A percentile compares a stretch with the other conserved stretches of the same genome.
These are phyloP conservation scores for Gambusia yucatana DNA, from an alignment of 2,797 vertebrate species.

Conservation along the genomic window DNA sequence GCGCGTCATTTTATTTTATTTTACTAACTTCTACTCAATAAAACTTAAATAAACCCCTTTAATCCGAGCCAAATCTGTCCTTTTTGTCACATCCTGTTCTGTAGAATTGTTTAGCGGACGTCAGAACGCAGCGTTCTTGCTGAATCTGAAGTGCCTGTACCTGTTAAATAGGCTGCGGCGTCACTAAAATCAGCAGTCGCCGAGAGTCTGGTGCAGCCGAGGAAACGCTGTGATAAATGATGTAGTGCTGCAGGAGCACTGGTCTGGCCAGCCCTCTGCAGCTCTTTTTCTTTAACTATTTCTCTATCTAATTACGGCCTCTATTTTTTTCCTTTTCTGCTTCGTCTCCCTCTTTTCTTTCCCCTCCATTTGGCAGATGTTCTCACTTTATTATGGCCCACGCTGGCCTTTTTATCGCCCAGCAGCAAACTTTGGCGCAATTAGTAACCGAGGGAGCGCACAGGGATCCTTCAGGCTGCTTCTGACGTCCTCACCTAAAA, in stretches of 20 bases:
- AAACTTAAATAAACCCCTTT: background rate
- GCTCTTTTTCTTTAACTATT: slow-evolving; percentile 25
- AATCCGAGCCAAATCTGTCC: background rate
- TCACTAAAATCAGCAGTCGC: slow-evolving; percentile 19
- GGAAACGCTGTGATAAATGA: slow-evolving; percentile 32
- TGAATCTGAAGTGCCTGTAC: slow-evolving; percentile 17
- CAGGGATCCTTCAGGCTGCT: slow-evolving; percentile 60
- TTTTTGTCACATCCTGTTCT: background rate
- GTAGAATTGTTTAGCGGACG: background rate
- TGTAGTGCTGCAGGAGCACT: slow-evolving; percentile 9
- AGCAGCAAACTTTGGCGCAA: slow-evolving; percentile 60
- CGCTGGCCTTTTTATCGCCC: slow-evolving; percentile 60
- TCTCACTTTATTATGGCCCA: slow-evolving; percentile 61
- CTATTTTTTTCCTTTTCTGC: slow-evolving; percentile 25
- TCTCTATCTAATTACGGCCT: slow-evolving; percentile 50
- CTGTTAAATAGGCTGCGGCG: slow-evolving; percentile 21
- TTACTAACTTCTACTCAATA: background rate
- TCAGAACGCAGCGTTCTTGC: slow-evolving; percentile 9
- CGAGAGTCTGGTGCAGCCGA: slow-evolving; percentile 23
- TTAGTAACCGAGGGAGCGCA: slow-evolving; percentile 63
- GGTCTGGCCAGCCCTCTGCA: background rate
- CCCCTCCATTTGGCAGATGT: slow-evolving; percentile 52
- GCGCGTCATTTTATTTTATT: background rate
- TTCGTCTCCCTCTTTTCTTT: slow-evolving; percentile 24
- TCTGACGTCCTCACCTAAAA: slow-evolving; percentile 61